phyloP scores from a whole-genome alignment of 2,888 invertebrate genomes.

The Heteropelma amictum region DNA sequence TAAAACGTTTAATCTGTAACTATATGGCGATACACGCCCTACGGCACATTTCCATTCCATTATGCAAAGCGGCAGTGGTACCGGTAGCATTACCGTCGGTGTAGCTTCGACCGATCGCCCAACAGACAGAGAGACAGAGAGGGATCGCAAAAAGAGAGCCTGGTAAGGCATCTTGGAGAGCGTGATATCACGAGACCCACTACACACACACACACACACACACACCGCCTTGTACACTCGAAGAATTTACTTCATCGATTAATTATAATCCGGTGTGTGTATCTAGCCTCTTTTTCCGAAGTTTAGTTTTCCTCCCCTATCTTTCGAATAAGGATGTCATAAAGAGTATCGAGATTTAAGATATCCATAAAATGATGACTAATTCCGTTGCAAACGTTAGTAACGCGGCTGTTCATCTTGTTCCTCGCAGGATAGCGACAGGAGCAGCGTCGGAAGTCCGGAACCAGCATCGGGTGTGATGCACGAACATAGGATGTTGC shows the following conservation, averaged over 20 bases:
- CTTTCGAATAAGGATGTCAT: slow-evolving; percentile 14
- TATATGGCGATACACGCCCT: slow-evolving; percentile 74
- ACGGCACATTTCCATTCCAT: slow-evolving; percentile 75
- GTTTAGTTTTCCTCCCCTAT: slow-evolving; percentile 17
- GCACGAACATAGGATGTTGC: slow-evolving; percentile 75
- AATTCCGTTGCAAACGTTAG: neutral
- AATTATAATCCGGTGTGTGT: slow-evolving; percentile 69
- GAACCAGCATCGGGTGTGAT: slow-evolving; percentile 72
- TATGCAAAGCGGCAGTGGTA: slow-evolving; percentile 72
- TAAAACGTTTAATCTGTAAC: slow-evolving; percentile 75
- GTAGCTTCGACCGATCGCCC: slow-evolving; percentile 50
- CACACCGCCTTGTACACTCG: slow-evolving; percentile 53
- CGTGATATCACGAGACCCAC: slow-evolving; percentile 1
- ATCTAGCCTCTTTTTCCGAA: slow-evolving; percentile 22
- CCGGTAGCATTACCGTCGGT: slow-evolving; percentile 67
- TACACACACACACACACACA: neutral
- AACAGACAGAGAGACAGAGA: neutral
- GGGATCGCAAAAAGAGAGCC: slow-evolving; percentile 7
- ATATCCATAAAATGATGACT: neutral
- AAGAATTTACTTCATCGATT: slow-evolving; percentile 69
- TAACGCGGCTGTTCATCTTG: neutral
- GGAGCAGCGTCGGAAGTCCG: slow-evolving; percentile 76
- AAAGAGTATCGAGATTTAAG: neutral
- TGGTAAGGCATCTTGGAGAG: slow-evolving; percentile 63
- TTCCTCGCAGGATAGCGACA: slow-evolving; percentile 74